A percentile compares a stretch with the other conserved stretches of the same genome.
Evolutionary conservation across 1,140 invertebrate species (phyloP).

Genomic region (Drosophila tristis): DNA sequence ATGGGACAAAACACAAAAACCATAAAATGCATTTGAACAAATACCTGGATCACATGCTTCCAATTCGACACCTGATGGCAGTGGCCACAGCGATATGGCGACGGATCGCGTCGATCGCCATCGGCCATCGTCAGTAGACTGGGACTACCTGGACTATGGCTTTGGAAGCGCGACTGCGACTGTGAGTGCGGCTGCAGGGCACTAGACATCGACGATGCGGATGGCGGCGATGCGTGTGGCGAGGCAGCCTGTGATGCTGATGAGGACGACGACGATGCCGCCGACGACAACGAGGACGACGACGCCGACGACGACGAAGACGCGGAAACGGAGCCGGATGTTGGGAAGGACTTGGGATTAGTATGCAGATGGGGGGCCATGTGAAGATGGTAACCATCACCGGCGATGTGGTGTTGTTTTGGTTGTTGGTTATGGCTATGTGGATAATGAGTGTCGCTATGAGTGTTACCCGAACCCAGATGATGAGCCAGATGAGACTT

Average conservation of each 20-base stretch:
- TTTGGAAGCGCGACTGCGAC: slow-evolving; percentile 57
- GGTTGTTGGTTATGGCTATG: slow-evolving; percentile 9
- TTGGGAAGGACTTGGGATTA: slow-evolving; percentile 58
- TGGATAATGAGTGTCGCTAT: slow-evolving; percentile 17
- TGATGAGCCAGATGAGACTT: slow-evolving; percentile 59
- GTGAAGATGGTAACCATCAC: slow-evolving; percentile 58
- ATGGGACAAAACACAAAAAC: slow-evolving; percentile 77
- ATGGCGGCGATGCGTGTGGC: slow-evolving; percentile 36
- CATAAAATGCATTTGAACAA: slow-evolving; percentile 68
- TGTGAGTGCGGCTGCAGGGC: slow-evolving; percentile 32
- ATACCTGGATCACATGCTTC: slow-evolving; percentile 92
- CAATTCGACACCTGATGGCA: slow-evolving; percentile 91
- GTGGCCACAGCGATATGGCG: slow-evolving; percentile 89
- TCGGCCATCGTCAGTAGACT: slow-evolving; percentile 74
- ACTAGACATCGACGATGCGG: slow-evolving; percentile 34
- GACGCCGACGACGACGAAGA: slow-evolving; percentile 30
- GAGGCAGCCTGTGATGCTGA: slow-evolving; percentile 38
- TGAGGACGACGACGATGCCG: slow-evolving; percentile 23
- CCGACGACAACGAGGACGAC: slow-evolving; percentile 5
- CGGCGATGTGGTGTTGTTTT: slow-evolving; percentile 49
- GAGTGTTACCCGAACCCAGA: slow-evolving; percentile 49
- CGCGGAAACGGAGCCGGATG: slow-evolving; percentile 39
- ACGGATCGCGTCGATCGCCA: slow-evolving; percentile 81
- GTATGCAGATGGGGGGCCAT: slow-evolving; percentile 40
- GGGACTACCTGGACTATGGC: slow-evolving; percentile 77